Evolutionary conservation across 2,113 vertebrate genomes (phyloP), one percentile per base, ranked within the genome.

Genomic region (Lasiurus cinereus): DNA sequence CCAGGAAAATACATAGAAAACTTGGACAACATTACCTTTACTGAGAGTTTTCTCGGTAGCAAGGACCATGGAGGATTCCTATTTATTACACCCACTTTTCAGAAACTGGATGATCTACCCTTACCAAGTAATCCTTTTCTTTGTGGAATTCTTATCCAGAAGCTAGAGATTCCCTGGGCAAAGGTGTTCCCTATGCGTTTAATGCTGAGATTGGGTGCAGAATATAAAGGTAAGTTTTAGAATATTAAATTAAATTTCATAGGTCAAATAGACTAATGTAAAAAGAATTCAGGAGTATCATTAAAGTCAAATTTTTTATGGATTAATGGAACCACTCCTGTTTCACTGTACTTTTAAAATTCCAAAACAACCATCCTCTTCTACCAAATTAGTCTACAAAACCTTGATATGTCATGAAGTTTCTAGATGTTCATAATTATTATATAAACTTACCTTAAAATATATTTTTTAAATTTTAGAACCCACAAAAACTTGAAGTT

Each of bases 121-220:
- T 96, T 99, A 73, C 99, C 99, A n/a, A 96, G 98, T n/a, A 98
- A 95, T 74, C 99, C 99, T 52, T 99, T 99, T 97, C 98, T 99
- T 83, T 99, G 79, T 94, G 99, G 99, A 16, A 94, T 99, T 97
- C 99, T 99, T 43, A 98, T 99, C 96, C 99, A 99, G 97, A 99
- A 99, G 78, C 96, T 99, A 96, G 99, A 99, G 98, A 99, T 99
- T 70, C 99, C 99, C 6, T 99, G 99, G 99, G 99, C 99, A 88
- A 99, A 99, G 94, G 99, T 99, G 90, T 99, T 99, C 95, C 99
- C 99, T 1, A 98, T 99, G 59, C 98, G 99, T 67, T 98, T 99
- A 96, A 98, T 99, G 83, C 98, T 99, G 69, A 98, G 99, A 98
- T 92, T 99, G 80, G 99, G 99, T 94, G 98, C 98, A 59, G 99